A percentile compares a stretch with the other conserved stretches of the same genome.
Conservation (phyloP, 2,797 vertebrate species). For the Halcyon smyrnensis region DNA sequence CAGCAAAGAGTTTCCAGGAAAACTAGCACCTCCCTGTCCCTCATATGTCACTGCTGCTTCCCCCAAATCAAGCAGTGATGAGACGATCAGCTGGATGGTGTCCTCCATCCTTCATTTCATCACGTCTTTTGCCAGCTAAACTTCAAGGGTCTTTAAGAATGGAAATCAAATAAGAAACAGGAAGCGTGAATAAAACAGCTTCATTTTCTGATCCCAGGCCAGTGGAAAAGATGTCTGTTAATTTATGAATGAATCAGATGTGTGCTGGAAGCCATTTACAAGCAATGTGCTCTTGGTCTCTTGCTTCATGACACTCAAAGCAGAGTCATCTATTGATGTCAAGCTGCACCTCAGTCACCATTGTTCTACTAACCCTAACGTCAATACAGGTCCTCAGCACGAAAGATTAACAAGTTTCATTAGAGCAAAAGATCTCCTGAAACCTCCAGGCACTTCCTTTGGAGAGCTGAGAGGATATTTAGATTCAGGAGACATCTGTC, state of each 20-base stretch:
- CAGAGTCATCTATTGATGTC: neutral
- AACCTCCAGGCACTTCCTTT: neutral
- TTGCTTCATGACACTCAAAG: neutral
- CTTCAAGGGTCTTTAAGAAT: neutral
- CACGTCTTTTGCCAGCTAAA: neutral
- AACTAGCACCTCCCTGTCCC: neutral
- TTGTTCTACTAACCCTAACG: neutral
- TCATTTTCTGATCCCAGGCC: neutral
- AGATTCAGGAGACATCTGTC: neutral
- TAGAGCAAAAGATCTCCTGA: neutral
- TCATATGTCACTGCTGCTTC: neutral
- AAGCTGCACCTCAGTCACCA: neutral
- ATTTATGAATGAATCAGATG: neutral
- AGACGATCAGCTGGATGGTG: neutral
- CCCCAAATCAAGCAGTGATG: neutral
- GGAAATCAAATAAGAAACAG: neutral
- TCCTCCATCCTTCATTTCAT: neutral
- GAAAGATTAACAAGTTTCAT: neutral
- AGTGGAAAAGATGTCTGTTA: neutral
- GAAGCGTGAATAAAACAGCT: neutral
- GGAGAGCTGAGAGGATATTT: neutral
- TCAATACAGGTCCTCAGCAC: neutral
- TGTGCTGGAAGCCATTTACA: neutral
- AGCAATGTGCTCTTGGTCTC: neutral
- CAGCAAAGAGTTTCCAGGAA: neutral